Conservation (phyloP, 2,113 vertebrate species). For the Aegotheles bennettii region DNA sequence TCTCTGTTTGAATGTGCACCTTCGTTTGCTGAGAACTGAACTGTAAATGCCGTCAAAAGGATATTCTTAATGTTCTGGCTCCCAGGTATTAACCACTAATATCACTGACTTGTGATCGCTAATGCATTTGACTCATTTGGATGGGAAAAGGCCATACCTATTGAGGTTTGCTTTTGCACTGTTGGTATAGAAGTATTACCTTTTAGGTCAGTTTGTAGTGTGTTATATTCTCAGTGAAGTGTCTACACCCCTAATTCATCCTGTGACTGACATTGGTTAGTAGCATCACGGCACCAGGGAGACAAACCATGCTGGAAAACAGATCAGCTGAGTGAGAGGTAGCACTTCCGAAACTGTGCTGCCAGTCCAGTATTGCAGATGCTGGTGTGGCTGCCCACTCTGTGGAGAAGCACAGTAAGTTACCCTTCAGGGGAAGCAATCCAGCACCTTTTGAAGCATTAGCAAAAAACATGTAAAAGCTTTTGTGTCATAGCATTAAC, state of each 20-base stretch:
- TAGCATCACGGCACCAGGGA: neutral
- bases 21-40: neutral
- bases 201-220: neutral
- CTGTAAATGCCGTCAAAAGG: slow-evolving; percentile 23
- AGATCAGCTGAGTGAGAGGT: neutral
- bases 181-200: neutral
- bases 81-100: neutral
- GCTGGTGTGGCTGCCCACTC: neutral
- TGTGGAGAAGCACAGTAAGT: neutral
- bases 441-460: neutral
- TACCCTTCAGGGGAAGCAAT: neutral
- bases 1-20: neutral
- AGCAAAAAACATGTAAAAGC: neutral
- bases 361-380: accelerated
- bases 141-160: neutral
- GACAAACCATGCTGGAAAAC: neutral
- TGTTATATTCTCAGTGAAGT: neutral
- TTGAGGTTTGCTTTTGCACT: neutral
- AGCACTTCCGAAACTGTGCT: neutral
- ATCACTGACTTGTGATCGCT: neutral
- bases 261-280: neutral
- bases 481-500: neutral
- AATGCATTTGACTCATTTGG: neutral
- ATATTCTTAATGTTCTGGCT: neutral
- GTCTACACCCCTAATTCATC: neutral